Evolutionary conservation across 2,888 invertebrate genomes (phyloP), one percentile per base, ranked within the genome.

Genomic region (Melitaea athalia): DNA sequence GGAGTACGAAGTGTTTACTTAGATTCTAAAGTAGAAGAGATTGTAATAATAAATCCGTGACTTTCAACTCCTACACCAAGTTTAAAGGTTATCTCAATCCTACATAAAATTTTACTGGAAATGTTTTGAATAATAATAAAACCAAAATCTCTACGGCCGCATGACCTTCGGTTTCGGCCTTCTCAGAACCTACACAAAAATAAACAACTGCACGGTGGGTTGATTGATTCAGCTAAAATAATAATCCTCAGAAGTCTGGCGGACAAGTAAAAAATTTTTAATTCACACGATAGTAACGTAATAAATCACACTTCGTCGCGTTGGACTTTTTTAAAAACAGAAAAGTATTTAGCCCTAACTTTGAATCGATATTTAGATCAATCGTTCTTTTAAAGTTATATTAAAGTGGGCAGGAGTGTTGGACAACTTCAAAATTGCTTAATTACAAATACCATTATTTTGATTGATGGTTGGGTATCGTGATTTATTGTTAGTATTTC

Each of bases 141-240:
- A 65, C 47, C 15, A 72, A 38, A 59, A 62, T 59, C 50, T 67
- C 62, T 47, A 17, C 49, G 80, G 81, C 80, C 78, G 76, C 77
- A 74, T 85, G 88, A 86, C 89, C 90, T 91, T 91, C 89, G 74
- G 68, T 70, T 67, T 74, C 85, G 86, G 85, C 90, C 90, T 91
- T 91, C 88, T 81, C 81, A 83, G 85, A 88, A 88, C 79, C 78
- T 81, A 83, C 88, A 87, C 87, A 85, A 82, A 87, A 57, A 57
- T 57, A 57, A 57, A 57, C 57, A 57, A 55, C 53, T 8, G 17
- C 42, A 57, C 57, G 57, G 57, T 42, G 38, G 31, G 57, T 57
- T 57, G 57, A 57, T 57, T 42, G 57, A 57, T 42, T 57, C 42
- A 57, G 42, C 15, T 42, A 38, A 52, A 42, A 57, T 57, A 57